Conservation (phyloP, 2,113 vertebrate species). For the Aphyosemion australe region DNA sequence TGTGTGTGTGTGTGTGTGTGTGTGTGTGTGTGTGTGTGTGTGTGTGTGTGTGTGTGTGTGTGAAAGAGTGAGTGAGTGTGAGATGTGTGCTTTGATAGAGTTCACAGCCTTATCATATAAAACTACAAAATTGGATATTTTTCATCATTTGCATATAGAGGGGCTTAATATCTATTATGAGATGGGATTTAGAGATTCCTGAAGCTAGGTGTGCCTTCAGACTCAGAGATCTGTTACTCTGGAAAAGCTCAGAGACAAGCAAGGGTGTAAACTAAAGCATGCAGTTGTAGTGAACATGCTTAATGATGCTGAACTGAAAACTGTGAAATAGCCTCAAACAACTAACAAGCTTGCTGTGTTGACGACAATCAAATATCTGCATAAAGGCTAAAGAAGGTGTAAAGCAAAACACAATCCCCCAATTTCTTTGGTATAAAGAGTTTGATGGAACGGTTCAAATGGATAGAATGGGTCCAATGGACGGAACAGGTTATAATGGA, state of each 20-base stretch:
- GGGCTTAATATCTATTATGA: slow-evolving; percentile 66
- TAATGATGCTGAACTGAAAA: slow-evolving; percentile 20
- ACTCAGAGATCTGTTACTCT: slow-evolving; percentile 1
- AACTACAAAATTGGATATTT: slow-evolving; percentile 60
- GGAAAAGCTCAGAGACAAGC: slow-evolving; percentile 31
- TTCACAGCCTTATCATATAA: slow-evolving; percentile 41
- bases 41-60: slow-evolving; percentile 15
- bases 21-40: no score
- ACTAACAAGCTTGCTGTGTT: not conserved
- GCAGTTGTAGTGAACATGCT: slow-evolving; percentile 27
- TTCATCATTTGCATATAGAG: slow-evolving; percentile 55
- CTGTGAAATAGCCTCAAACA: slow-evolving; percentile 17
- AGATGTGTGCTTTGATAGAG: slow-evolving; percentile 50
- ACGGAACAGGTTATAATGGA: no score
- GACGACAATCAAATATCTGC: slow-evolving; percentile 8
- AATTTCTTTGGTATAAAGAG: no score
- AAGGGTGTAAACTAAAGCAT: slow-evolving; percentile 5
- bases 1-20: slow-evolving; percentile 4
- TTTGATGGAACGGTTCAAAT: no score
- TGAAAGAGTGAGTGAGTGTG: not conserved
- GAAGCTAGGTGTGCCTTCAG: slow-evolving; percentile 51
- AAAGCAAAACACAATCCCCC: no score
- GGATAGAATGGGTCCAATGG: no score
- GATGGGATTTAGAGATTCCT: slow-evolving; percentile 47
- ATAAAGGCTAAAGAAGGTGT: not conserved